phyloP scores from a whole-genome alignment of 2,888 invertebrate genomes.

The Andrena marginata region DNA sequence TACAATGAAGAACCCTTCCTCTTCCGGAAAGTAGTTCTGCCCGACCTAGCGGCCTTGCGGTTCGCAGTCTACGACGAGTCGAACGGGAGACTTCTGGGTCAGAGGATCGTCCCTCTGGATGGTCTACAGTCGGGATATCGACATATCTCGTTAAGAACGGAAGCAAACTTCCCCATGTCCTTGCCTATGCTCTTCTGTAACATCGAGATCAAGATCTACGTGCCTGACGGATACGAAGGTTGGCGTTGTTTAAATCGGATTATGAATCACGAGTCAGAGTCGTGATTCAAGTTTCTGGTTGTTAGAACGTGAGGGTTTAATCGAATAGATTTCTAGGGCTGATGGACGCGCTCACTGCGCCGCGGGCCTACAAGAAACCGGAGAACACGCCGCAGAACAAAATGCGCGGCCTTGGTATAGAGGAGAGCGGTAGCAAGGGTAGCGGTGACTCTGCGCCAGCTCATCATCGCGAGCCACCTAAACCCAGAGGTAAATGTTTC shows the following conservation, averaged over 20 bases:
- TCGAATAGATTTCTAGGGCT: constrained; percentile 89
- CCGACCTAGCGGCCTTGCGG: constrained; percentile 98
- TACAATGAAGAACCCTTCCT: constrained; percentile 99
- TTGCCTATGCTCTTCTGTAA: constrained; percentile 99
- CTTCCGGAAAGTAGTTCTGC: constrained; percentile 99
- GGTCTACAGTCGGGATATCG: constrained; percentile 99
- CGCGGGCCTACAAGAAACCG: constrained; percentile 88
- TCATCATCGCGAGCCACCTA: constrained; percentile 79
- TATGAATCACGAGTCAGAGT: not conserved
- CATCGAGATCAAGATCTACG: constrained; percentile 99
- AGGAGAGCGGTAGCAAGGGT: constrained; percentile 88
- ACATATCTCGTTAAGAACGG: constrained; percentile 98
- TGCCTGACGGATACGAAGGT: constrained; percentile 99
- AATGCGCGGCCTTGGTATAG: constrained; percentile 98
- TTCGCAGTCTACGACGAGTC: constrained; percentile 99
- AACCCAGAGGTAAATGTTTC: constrained; percentile 77
- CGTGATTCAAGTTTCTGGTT: not conserved
- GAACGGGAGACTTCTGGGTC: constrained; percentile 97
- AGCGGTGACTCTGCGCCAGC: constrained; percentile 78
- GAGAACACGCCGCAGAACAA: constrained; percentile 88
- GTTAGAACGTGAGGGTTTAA: not conserved
- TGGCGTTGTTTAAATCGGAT: not conserved
- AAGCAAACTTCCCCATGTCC: constrained; percentile 99
- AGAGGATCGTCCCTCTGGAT: constrained; percentile 98
- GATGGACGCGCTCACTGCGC: constrained; percentile 99